Conservation (phyloP, 2,888 invertebrate genomes). For the Plagodis pulveraria region DNA sequence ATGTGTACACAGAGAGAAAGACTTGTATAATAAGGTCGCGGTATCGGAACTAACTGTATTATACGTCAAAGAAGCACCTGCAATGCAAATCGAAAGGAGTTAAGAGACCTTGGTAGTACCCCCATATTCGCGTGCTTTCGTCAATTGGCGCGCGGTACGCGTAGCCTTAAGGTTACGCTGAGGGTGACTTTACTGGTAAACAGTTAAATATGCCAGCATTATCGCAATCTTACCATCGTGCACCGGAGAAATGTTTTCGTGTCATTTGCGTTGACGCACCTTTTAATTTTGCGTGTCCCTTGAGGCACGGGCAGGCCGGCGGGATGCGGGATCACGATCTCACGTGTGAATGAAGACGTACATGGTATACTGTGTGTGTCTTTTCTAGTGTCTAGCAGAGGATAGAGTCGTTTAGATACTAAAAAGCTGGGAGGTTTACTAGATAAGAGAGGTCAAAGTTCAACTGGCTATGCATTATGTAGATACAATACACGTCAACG, state of each 20-base stretch:
- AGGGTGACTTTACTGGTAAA: conserved; percentile 54
- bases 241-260: conserved; percentile 50
- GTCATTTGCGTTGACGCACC: conserved; percentile 57
- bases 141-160: conserved; percentile 43
- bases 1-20: no score
- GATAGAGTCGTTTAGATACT: not conserved
- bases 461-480: not conserved
- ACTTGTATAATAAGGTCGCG: no score
- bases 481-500: no score
- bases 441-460: not conserved
- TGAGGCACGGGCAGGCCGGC: conserved; percentile 44
- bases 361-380: conserved; percentile 5
- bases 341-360: conserved; percentile 32
- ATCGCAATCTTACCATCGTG: conserved; percentile 49
- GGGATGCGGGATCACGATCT: conserved; percentile 41
- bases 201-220: conserved; percentile 36
- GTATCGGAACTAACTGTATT: no score
- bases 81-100: no score
- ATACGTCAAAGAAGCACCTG: no score
- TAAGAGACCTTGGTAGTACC: conserved; percentile 41
- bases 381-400: not conserved
- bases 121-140: conserved; percentile 51
- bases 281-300: conserved; percentile 48
- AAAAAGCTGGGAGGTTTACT: not conserved
- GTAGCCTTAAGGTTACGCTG: conserved; percentile 59